A percentile compares a stretch with the other conserved stretches of the same genome.
phyloP scores from a whole-genome alignment of 2,888 invertebrate species.

The Leptinotarsa rubiginosa region DNA sequence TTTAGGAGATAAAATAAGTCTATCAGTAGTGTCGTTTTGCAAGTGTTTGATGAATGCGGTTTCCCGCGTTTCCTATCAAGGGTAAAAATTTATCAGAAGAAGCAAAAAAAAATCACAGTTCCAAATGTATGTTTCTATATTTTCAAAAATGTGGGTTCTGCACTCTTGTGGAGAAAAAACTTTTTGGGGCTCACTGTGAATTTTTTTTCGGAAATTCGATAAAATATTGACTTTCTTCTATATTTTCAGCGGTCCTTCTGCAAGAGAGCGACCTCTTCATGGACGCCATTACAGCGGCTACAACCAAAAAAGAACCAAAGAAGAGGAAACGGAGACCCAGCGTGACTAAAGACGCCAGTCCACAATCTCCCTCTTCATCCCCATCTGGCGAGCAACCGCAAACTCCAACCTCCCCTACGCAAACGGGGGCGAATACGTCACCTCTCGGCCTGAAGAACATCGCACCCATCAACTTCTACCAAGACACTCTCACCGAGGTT shows the following conservation, averaged over 20 bases:
- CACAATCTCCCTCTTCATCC: constrained; percentile 53
- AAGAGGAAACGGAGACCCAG: constrained; percentile 83
- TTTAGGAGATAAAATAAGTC: no score
- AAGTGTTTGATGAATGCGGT: no score
- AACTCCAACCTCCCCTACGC: constrained; percentile 50
- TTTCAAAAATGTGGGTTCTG: no score
- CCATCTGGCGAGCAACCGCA: constrained; percentile 58
- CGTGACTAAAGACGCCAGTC: constrained; percentile 72
- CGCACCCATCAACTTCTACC: constrained; percentile 84
- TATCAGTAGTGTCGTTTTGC: no score
- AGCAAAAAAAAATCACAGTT: no score
- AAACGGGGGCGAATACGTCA: constrained; percentile 55
- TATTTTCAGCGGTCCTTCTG: constrained; percentile 73
- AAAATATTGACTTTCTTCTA: constrained; percentile 18
- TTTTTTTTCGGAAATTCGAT: neutral
- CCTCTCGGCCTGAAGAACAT: constrained; percentile 66
- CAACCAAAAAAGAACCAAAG: constrained; percentile 78
- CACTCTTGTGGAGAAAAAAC: no score
- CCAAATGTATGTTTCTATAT: no score
- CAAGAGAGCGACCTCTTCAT: constrained; percentile 95
- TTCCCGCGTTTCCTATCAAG: no score
- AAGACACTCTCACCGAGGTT: constrained; percentile 79
- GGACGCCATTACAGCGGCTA: constrained; percentile 88
- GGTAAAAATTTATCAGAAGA: no score
- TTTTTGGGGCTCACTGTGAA: no score